These are phyloP conservation scores for Drosophila ohnishii DNA, from an alignment of 1,140 invertebrate species.

Conservation along the genomic window DNA sequence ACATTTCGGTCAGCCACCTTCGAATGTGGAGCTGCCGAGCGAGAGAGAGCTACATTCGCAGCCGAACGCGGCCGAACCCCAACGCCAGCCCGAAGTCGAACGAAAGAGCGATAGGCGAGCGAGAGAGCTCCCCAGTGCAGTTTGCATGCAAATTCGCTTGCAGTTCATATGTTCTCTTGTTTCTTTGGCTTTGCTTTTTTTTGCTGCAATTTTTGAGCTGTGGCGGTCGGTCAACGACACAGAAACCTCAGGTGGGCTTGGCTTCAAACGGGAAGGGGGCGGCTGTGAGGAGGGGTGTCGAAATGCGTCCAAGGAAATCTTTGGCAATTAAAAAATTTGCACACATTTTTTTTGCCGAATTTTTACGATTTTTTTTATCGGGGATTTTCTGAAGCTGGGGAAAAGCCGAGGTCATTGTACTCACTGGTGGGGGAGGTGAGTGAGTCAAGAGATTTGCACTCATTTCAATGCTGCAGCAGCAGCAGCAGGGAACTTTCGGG, in stretches of 20 bases:
- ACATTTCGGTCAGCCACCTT: conserved; percentile 83
- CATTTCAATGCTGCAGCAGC: conserved; percentile 65
- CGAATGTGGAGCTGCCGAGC: conserved; percentile 78
- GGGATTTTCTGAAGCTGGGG: conserved; percentile 6
- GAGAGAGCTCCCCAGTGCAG: conserved; percentile 62
- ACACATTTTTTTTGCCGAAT: conserved; percentile 15
- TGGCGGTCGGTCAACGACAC: conserved; percentile 83
- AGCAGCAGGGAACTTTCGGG: conserved; percentile 61
- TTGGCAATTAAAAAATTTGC: conserved; percentile 62
- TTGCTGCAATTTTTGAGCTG: conserved; percentile 52
- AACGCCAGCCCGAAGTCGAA: conserved; percentile 11
- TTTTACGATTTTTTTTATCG: conserved; percentile 11
- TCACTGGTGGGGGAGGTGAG: conserved; percentile 25
- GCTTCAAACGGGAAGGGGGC: conserved; percentile 37
- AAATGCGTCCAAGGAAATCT: conserved; percentile 79
- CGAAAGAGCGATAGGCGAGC: conserved; percentile 14
- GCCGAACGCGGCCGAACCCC: conserved; percentile 8
- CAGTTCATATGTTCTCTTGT: conserved; percentile 44
- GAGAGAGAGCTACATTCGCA: conserved; percentile 24
- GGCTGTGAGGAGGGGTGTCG: conserved; percentile 33
- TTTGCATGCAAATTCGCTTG: conserved; percentile 76
- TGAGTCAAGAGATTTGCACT: conserved; percentile 64
- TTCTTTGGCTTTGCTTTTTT: conserved; percentile 14
- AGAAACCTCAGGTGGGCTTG: conserved; percentile 83
- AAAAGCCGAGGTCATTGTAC: conserved; percentile 66